Conservation (phyloP, 2,888 invertebrate genomes). For the Elysia crispata region DNA sequence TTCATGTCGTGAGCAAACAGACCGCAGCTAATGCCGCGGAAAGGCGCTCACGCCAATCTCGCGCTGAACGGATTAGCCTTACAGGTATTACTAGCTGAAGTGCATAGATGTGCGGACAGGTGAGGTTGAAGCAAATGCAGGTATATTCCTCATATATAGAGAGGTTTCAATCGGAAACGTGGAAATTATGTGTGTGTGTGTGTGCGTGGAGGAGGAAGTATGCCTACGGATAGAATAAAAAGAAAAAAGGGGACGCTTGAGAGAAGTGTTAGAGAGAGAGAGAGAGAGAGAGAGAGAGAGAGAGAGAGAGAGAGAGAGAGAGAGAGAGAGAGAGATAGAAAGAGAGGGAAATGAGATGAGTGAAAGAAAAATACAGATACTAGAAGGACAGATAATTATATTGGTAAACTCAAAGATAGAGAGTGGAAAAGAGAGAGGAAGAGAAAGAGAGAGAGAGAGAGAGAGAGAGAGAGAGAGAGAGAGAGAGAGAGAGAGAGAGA, state of each 20-base stretch:
- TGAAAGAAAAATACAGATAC: neutral
- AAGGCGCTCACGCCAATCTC: too few species aligned
- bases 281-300: conserved; percentile 9
- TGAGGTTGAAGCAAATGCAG: too few species aligned
- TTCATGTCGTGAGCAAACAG: too few species aligned
- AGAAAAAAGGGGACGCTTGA: neutral
- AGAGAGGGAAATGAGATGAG: neutral
- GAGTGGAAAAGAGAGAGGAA: neutral
- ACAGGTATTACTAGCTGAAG: too few species aligned
- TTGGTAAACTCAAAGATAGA: neutral
- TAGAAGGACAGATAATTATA: conserved; percentile 25
- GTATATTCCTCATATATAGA: too few species aligned
- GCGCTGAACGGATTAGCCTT: too few species aligned
- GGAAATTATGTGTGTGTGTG: too few species aligned
- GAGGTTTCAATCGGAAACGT: too few species aligned
- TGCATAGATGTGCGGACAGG: too few species aligned
- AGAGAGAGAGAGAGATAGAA: conserved; percentile 7
- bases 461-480: conserved; percentile 13
- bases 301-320: conserved; percentile 13
- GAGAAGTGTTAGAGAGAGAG: neutral
- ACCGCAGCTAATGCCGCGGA: too few species aligned
- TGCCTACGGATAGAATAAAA: neutral
- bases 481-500: conserved; percentile 1
- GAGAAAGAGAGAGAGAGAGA: neutral
- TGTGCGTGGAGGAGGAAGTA: too few species aligned